These are phyloP conservation scores for Phenganax marumi DNA, from an alignment of 92 coral and sea anemone species.

Conservation along the genomic window DNA sequence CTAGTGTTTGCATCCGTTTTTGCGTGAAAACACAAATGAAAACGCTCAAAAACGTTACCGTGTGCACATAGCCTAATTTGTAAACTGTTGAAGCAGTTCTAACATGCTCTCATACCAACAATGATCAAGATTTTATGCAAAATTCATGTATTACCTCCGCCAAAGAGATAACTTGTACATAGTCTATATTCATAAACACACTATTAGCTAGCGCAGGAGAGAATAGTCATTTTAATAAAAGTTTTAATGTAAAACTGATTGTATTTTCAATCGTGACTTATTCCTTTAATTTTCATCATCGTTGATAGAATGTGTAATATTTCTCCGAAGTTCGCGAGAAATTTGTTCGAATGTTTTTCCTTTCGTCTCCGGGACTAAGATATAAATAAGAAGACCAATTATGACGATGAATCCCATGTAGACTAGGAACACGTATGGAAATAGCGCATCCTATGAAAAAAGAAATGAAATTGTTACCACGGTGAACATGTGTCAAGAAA, in stretches of 20 bases:
- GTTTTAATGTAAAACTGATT: background rate
- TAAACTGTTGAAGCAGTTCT: too few species aligned
- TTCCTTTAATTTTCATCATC: background rate
- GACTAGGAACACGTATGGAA: constrained; percentile 85
- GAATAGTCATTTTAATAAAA: background rate
- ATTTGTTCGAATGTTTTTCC: constrained; percentile 87
- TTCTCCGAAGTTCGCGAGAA: constrained; percentile 32
- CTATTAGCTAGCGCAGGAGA: too few species aligned
- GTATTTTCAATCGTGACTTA: background rate
- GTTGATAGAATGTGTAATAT: background rate
- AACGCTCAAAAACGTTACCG: too few species aligned
- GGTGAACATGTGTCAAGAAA: too few species aligned
- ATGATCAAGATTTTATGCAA: too few species aligned
- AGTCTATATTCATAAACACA: too few species aligned
- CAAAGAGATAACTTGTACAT: too few species aligned
- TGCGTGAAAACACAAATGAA: too few species aligned
- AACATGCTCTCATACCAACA: too few species aligned
- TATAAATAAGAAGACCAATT: constrained; percentile 66
- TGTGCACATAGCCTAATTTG: too few species aligned
- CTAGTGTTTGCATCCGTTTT: too few species aligned
- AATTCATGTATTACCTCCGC: too few species aligned
- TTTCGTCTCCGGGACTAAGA: constrained; percentile 87
- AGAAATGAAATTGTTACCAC: background rate
- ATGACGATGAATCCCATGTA: constrained; percentile 70
- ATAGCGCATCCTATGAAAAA: constrained; percentile 60